Conservation (phyloP, 1,140 invertebrate genomes). For the Dendroctonus ponderosae region DNA sequence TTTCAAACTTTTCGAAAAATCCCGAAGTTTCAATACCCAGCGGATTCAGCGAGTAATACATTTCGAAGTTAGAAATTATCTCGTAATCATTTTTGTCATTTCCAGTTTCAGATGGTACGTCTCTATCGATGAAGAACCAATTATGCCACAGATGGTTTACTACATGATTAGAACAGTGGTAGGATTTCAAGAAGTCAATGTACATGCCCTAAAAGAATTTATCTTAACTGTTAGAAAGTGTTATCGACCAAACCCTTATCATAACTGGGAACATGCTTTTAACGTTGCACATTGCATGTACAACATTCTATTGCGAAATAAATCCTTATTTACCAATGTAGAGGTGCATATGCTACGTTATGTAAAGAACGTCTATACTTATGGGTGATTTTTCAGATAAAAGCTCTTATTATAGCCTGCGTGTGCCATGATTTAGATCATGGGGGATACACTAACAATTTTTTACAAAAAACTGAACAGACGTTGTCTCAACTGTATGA, state of each 20-base stretch:
- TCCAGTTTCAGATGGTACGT: slow-evolving; percentile 57
- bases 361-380: too few relatives aligned
- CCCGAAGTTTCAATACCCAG: slow-evolving; percentile 24
- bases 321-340: slow-evolving; percentile 51
- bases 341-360: slow-evolving; percentile 41
- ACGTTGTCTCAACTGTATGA: slow-evolving; percentile 55
- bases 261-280: slow-evolving; percentile 61
- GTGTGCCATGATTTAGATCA: slow-evolving; percentile 61
- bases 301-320: slow-evolving; percentile 54
- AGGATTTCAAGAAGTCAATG: slow-evolving; percentile 48
- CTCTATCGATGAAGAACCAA: slow-evolving; percentile 49
- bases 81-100: slow-evolving; percentile 2
- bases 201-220: slow-evolving; percentile 49
- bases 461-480: slow-evolving; percentile 54
- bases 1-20: slow-evolving; percentile 27
- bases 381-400: slow-evolving; percentile 47
- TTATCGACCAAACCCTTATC: slow-evolving; percentile 57
- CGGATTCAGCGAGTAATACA: slow-evolving; percentile 37
- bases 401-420: slow-evolving; percentile 55
- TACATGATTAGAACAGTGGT: slow-evolving; percentile 55
- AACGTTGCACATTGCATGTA: slow-evolving; percentile 60
- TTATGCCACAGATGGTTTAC: slow-evolving; percentile 53
- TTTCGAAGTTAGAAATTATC: slow-evolving; percentile 6
- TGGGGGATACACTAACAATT: slow-evolving; percentile 60
- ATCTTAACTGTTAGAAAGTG: slow-evolving; percentile 53